Base-by-base conservation (phyloP, 1,140 invertebrate genomes). In the Linepithema humile region DNA sequence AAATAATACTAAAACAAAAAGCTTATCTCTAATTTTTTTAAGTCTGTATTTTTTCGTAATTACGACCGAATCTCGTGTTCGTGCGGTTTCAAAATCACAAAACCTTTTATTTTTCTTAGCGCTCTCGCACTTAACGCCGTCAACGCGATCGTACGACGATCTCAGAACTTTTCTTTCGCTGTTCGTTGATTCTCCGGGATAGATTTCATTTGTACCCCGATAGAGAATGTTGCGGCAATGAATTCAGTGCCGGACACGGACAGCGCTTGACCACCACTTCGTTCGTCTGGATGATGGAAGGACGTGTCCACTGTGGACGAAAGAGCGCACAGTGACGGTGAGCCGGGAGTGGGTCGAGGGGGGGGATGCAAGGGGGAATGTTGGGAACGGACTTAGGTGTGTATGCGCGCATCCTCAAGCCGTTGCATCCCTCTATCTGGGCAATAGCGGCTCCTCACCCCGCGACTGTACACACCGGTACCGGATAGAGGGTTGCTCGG, bases 401-500 rank as follows among this genome's bases (percentile, higher is more conserved):
- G 57, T 87, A 87, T 67, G 70, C 55, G 86, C 84, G 88, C 83
- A 74, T 86, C 72, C 53, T 64, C 80, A 88, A 82, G 74, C 85
- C 87, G 82, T 88, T 88, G 87, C 87, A 85, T 87, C 88, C 82
- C 82, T 86, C 87, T 84, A 80, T 88, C 80, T 74, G 57, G 75
- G 83, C 86, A 74, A 69, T 83, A 57, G 38, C 59, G 67, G 45
- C 60, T n/a, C 40, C 43, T 48, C 40, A 48, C 70, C 26, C 48
- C 40, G 35, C 69, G 59, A 72, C 64, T 80, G 86, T 88, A 88
- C 83, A 88, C 86, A 88, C 74, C 85, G 70, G 85, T 77, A 62
- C 82, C 55, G 82, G 88, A 89, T 83, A 83, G 88, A 89, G 88
- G 87, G 87, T 88, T 89, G 88, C 85, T 87, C 83, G 88, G 85